These are phyloP conservation scores for Paradoxurus hermaphroditus DNA, from an alignment of 2,113 vertebrate species.

Conservation along the genomic window DNA sequence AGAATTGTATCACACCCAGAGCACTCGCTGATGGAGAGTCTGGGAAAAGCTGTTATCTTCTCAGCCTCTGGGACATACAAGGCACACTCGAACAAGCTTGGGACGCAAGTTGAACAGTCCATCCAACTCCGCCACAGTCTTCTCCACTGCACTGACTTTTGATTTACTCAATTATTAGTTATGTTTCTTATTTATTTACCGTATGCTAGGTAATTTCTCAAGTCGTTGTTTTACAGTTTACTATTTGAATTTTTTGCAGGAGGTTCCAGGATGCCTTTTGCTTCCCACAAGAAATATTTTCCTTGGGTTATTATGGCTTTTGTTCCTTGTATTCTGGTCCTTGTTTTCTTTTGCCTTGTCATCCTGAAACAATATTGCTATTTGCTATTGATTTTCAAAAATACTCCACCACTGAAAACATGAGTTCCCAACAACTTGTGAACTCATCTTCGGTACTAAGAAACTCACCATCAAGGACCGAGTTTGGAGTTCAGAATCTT, in stretches of 20 bases:
- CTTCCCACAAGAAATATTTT: neutral
- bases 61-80: neutral
- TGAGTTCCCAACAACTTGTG: neutral
- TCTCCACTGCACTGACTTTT: neutral
- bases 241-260: neutral
- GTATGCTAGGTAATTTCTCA: neutral
- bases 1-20: neutral
- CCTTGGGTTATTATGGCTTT: neutral
- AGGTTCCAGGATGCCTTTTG: neutral
- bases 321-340: neutral
- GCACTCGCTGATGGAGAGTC: neutral
- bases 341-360: neutral
- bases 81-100: neutral
- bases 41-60: neutral
- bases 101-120: neutral
- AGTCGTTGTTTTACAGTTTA: neutral
- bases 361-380: neutral
- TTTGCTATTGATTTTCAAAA: neutral
- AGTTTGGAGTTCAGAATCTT: neutral
- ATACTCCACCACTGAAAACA: neutral
- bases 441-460: neutral
- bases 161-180: neutral
- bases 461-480: neutral
- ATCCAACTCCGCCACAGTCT: accelerated
- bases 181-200: neutral